Base-by-base conservation (phyloP, 2,888 invertebrate species). In the Agriotes lineatus region DNA sequence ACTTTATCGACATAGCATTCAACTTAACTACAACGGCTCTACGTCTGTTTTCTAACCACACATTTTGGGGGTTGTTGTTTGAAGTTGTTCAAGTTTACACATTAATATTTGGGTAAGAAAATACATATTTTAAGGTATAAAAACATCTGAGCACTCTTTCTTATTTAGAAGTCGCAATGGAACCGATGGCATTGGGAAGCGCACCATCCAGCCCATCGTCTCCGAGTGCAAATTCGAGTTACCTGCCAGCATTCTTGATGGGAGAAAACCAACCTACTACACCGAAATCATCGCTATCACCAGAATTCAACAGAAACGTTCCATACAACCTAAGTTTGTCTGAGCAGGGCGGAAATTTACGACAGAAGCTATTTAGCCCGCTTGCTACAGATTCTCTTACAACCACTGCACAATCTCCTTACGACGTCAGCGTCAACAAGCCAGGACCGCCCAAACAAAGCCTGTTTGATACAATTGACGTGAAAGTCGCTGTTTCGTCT, bases 181-280 rank as follows among this genome's bases (percentile, higher is more conserved):
- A 94, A 82, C 94, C 94, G 56, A 95, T 95, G 94, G 88, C 90
- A 60, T 84, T 95, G 74, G 94, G 94, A 70, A 94, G 93, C 82
- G 91, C 93, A 1, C 88, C 90, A 57, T 90, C 91, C 76, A 91
- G 91, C 73, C 91, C 93, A n/a, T 82, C 85, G 10, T 88, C 90
- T 14, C 88, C 90, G 19, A 89, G 88, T 72, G 86, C 88, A 35
- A 88, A 88, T 77, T 90, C 90, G 33, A 89, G 90, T 50, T 94
- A 91, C 84, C 86, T 95, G 77, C 94, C 95, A 52, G 89, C 91
- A 69, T 95, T 92, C 82, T 86, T 94, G 19, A 87, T 94, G 82
- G 94, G 94, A 20, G 94, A 93, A 82, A 77, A 78, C 18, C 90
- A 50, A 88, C 89, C 88, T 86, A 80, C 88, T 85, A 67, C 86